Conservation (phyloP, 2,113 vertebrate genomes). For the Eurystomus gularis region DNA sequence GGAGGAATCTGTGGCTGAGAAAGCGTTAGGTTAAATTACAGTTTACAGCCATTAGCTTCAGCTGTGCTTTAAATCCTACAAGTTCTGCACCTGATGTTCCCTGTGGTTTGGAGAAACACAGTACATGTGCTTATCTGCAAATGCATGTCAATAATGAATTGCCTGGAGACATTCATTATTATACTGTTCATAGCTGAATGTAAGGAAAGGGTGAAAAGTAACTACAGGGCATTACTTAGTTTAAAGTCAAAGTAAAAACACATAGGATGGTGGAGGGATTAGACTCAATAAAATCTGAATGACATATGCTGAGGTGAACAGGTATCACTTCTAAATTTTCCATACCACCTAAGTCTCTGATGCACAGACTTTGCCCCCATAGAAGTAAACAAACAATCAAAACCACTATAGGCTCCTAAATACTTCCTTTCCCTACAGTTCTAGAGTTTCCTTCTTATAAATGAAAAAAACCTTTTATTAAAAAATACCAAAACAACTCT, state of each 20-base stretch:
- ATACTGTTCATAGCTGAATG: not conserved
- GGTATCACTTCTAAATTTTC: not conserved
- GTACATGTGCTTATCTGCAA: not conserved
- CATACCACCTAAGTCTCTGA: not conserved
- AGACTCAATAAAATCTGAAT: not conserved
- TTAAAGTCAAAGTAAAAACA: not conserved
- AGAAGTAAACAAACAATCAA: not conserved
- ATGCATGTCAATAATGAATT: not conserved
- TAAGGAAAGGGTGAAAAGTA: not conserved
- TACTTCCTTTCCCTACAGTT: not conserved
- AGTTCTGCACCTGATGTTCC: constrained; percentile 28
- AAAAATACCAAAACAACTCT: not conserved
- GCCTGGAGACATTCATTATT: not conserved
- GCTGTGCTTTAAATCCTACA: constrained; percentile 21
- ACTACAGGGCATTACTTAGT: not conserved
- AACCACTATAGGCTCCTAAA: not conserved
- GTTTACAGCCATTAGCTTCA: not conserved
- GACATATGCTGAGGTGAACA: not conserved
- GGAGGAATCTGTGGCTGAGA: not conserved
- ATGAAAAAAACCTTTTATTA: not conserved
- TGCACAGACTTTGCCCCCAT: not conserved
- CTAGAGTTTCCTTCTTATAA: not conserved
- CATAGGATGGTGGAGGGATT: not conserved
- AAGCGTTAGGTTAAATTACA: not conserved
- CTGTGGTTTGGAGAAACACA: not conserved